A percentile compares a stretch with the other conserved stretches of the same genome.
Evolutionary conservation across 2,113 vertebrate genomes (phyloP).

Genomic region (Microcebus tavaratra): DNA sequence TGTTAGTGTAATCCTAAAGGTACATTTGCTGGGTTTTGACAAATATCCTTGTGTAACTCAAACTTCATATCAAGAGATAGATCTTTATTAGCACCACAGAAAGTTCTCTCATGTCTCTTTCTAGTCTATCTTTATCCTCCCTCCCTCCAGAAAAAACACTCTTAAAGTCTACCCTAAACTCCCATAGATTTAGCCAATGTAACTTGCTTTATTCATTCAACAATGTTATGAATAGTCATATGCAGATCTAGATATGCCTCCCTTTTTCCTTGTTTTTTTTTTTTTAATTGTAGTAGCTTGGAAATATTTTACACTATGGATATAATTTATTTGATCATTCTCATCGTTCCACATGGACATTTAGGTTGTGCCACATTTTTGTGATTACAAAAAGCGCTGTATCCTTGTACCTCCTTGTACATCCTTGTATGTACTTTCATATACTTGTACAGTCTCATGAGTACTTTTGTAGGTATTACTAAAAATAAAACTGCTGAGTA

Average conservation of each 20-base stretch:
- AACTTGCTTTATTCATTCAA: not conserved
- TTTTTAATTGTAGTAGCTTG: not conserved
- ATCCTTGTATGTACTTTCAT: not conserved
- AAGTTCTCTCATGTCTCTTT: not conserved
- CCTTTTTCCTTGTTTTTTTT: not conserved
- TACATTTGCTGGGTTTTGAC: not conserved
- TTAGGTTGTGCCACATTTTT: not conserved
- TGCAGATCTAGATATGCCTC: not conserved
- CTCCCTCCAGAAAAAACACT: not conserved
- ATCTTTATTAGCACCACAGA: not conserved
- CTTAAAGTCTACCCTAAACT: not conserved
- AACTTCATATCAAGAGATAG: not conserved
- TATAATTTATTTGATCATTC: not conserved
- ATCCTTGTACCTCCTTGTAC: not conserved
- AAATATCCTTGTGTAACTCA: not conserved
- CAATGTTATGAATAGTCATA: not conserved
- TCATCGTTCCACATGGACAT: not conserved
- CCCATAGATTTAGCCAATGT: not conserved
- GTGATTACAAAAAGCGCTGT: not conserved
- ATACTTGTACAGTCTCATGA: not conserved
- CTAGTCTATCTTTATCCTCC: not conserved
- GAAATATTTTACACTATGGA: not conserved
- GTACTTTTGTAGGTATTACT: conserved; percentile 3
- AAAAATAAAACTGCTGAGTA: conserved; percentile 43
- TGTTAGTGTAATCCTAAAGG: not conserved